These are phyloP conservation scores for Machimus atricapillus DNA, from an alignment of 2,888 invertebrate species.

Conservation along the genomic window DNA sequence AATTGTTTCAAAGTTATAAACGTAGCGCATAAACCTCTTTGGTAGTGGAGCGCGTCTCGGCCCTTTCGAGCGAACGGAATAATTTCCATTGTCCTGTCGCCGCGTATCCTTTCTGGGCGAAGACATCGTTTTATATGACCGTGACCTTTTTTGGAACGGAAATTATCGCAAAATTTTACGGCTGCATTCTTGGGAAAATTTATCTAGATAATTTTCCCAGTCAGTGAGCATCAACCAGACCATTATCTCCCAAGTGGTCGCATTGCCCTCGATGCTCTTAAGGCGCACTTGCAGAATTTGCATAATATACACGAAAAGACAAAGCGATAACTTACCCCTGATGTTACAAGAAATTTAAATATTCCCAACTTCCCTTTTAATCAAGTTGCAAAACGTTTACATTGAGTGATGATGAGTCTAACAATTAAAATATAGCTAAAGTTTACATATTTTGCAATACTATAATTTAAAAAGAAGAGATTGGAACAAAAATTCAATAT, in stretches of 20 bases:
- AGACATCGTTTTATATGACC: conserved; percentile 32
- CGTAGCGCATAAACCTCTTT: neutral
- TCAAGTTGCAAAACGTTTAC: too few relatives aligned
- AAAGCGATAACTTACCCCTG: neutral
- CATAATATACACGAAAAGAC: neutral
- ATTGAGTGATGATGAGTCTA: too few relatives aligned
- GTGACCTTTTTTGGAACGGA: conserved; percentile 2
- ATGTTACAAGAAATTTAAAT: neutral
- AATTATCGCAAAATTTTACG: conserved; percentile 31
- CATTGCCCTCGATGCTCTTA: neutral
- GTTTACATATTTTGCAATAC: too few relatives aligned
- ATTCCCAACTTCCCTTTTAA: neutral
- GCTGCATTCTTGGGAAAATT: neutral
- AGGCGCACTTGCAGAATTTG: neutral
- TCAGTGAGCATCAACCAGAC: neutral
- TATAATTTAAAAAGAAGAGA: too few relatives aligned
- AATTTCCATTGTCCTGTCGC: conserved; percentile 41
- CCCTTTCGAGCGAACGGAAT: neutral
- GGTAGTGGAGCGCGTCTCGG: neutral
- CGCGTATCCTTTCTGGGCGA: conserved; percentile 20
- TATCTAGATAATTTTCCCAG: neutral
- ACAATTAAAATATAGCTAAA: too few relatives aligned
- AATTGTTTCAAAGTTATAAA: conserved; percentile 27
- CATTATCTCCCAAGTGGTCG: neutral
- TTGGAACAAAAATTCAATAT: too few relatives aligned